phyloP scores from a whole-genome alignment of 2,113 vertebrate species.

The Brachyistius frenatus region DNA sequence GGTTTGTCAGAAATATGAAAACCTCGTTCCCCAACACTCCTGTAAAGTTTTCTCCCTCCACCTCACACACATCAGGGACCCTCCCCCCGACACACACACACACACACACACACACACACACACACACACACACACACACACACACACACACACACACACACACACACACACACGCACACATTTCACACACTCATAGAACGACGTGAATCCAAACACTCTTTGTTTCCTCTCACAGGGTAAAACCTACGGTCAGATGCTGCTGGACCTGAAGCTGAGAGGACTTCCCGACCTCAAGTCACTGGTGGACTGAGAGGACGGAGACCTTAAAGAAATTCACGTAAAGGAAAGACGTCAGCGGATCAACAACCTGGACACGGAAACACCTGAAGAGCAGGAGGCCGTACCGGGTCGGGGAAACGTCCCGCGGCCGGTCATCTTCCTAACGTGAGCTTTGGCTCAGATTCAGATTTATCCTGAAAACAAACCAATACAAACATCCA shows the following conservation, averaged over 20 bases:
- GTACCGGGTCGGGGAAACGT: too few species aligned
- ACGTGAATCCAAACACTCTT: background rate
- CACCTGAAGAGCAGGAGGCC: too few species aligned
- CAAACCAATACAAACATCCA: too few species aligned
- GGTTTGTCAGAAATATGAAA: too few species aligned
- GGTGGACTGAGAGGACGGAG: conserved; percentile 77
- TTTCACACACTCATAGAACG: background rate
- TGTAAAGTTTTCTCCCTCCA: conserved; percentile 47
- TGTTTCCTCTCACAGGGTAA: conserved; percentile 83
- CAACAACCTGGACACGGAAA: too few species aligned
- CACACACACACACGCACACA: conserved; percentile 25
- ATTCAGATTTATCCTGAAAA: too few species aligned
- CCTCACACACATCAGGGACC: conserved; percentile 51
- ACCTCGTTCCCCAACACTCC: background rate
- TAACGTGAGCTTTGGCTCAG: too few species aligned
- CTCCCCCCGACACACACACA: too few species aligned
- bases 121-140: background rate
- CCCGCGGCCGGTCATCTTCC: too few species aligned
- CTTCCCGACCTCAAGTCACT: conserved; percentile 90
- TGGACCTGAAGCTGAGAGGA: conserved; percentile 88
- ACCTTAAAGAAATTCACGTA: background rate
- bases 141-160: conserved; percentile 34
- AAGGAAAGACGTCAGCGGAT: background rate
- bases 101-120: too few species aligned
- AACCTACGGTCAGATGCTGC: conserved; percentile 90